These are phyloP conservation scores for Anguilla megastoma DNA, from an alignment of 2,797 vertebrate species.

Conservation along the genomic window DNA sequence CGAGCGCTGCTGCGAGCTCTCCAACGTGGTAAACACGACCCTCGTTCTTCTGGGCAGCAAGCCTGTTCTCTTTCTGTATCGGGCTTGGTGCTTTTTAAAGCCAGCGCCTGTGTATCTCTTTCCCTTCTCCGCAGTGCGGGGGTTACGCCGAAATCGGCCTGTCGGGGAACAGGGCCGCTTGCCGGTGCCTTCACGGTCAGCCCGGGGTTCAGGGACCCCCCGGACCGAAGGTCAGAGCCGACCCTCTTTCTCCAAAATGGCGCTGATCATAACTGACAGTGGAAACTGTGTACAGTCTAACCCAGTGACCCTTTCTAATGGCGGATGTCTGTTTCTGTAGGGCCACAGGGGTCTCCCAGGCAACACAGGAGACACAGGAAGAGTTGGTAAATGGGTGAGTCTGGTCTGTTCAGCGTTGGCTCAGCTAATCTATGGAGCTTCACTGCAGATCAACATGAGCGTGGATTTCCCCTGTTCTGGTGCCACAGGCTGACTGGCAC, in stretches of 20 bases:
- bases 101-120: not conserved
- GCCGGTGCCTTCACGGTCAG: conserved; percentile 69
- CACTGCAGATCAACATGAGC: not conserved
- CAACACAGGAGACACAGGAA: conserved; percentile 64
- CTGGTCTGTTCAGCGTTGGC: not conserved
- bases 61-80: conserved; percentile 32
- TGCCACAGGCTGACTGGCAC: conserved; percentile 19
- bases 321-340: conserved; percentile 54
- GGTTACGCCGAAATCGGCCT: conserved; percentile 70
- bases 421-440: conserved; percentile 1
- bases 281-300: not conserved
- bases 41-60: not conserved
- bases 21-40: conserved; percentile 67
- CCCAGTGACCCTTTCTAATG: not conserved
- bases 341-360: conserved; percentile 73
- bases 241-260: not conserved
- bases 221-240: conserved; percentile 66
- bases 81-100: not conserved
- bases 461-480: conserved; percentile 25
- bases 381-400: conserved; percentile 71
- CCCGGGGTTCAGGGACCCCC: conserved; percentile 61
- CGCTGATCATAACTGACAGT: not conserved
- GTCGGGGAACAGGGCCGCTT: conserved; percentile 58
- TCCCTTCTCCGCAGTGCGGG: conserved; percentile 59
- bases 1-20: conserved; percentile 80